phyloP scores from a whole-genome alignment of 2,888 invertebrate genomes.

The Zaprionus obscuricornis region DNA sequence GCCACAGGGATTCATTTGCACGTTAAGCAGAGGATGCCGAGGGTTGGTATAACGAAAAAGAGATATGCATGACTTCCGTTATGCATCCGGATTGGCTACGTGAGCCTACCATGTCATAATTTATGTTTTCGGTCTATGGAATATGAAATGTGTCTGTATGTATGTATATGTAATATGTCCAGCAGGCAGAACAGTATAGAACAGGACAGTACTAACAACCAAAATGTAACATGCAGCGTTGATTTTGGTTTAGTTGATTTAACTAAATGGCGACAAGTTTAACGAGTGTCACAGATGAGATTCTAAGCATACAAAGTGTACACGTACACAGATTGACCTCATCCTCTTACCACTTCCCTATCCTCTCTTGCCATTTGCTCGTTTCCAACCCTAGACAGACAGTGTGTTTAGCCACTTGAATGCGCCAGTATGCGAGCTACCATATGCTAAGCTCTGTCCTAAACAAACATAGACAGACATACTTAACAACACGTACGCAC shows the following conservation, averaged over 20 bases:
- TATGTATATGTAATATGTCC: conserved; percentile 5
- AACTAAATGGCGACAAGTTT: conserved; percentile 78
- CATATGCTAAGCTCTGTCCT: conserved; percentile 71
- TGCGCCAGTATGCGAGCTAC: conserved; percentile 40
- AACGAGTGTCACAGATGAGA: conserved; percentile 77
- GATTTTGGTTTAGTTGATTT: conserved; percentile 71
- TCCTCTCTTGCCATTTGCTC: too few species aligned
- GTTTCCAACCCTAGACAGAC: too few species aligned
- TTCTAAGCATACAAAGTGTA: conserved; percentile 63
- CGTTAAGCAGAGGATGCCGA: not conserved
- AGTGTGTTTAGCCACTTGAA: conserved; percentile 37
- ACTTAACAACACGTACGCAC: conserved; percentile 7
- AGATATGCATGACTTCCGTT: conserved; percentile 67
- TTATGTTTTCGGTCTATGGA: too few species aligned
- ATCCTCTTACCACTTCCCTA: too few species aligned
- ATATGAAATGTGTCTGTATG: conserved; percentile 5
- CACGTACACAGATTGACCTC: conserved; percentile 50
- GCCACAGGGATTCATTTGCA: too few species aligned
- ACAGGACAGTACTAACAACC: too few species aligned
- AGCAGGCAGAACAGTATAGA: too few species aligned
- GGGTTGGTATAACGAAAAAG: conserved; percentile 21
- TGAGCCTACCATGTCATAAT: conserved; percentile 41
- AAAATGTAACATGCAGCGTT: conserved; percentile 33
- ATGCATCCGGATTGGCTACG: conserved; percentile 59
- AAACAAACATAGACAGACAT: conserved; percentile 65